Conservation (phyloP, 2,113 vertebrate genomes). For the Machaerirhynchus nigripectus region DNA sequence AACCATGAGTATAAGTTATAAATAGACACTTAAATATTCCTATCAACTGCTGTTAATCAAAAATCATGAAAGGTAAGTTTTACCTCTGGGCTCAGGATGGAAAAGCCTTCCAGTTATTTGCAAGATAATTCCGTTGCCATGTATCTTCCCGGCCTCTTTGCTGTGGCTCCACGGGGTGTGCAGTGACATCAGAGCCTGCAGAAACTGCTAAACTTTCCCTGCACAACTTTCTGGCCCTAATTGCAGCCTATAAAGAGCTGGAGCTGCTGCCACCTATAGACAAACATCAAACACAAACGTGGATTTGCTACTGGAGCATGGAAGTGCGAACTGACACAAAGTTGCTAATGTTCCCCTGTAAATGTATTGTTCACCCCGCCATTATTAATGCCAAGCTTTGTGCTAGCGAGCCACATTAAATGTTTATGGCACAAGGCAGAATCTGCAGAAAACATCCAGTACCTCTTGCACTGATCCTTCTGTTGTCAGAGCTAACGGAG, state of each 20-base stretch:
- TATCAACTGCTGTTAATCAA: not conserved
- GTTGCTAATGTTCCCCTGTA: not conserved
- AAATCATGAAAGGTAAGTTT: not conserved
- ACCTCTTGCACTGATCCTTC: not conserved
- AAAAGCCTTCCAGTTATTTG: not conserved
- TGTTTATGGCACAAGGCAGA: not conserved
- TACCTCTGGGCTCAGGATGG: not conserved
- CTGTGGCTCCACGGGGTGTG: not conserved
- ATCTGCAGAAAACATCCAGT: not conserved
- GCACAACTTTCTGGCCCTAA: not conserved
- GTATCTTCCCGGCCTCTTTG: not conserved
- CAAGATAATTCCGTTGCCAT: not conserved
- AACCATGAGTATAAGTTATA: not conserved
- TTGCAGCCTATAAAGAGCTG: not conserved
- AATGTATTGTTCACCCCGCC: not conserved
- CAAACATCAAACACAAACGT: not conserved
- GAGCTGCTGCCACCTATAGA: constrained; percentile 56
- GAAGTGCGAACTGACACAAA: not conserved
- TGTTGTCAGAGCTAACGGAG: constrained; percentile 16
- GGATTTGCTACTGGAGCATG: not conserved
- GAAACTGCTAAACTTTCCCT: not conserved
- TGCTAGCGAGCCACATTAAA: not conserved
- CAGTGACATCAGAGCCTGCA: not conserved
- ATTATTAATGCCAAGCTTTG: not conserved
- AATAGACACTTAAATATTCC: not conserved